Base-by-base conservation (phyloP, 2,888 invertebrate genomes). In the Carabus problematicus region DNA sequence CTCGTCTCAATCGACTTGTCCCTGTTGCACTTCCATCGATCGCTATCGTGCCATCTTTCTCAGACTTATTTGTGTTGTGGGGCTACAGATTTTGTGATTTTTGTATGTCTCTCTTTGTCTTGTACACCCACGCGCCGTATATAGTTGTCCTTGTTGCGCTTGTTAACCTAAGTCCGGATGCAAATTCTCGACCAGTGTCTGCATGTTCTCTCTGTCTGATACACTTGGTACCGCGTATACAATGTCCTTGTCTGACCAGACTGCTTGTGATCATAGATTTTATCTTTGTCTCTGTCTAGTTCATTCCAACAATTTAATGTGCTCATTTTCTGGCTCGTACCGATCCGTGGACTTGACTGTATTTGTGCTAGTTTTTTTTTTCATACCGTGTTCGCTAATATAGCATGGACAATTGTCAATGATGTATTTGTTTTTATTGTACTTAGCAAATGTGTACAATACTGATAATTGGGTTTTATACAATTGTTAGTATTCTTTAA, bases 71-170 rank as follows among this genome's bases (percentile, higher is more conserved):
- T 60, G 61, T 61, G 54, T 62, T 9, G 60, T 60, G 45, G 18
- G 45, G 60, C 64, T 64, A 64, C 64, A 66, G 59, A 66, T 66
- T 66, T 66, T 66, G 66, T 52, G 60, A 67, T 67, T 60, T 67
- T 67, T 67, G 42, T 60, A 40, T 66, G 40, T 66, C 54, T 42
- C 58, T 67, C 67, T 60, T 54, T 54, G 67, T 60, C 67, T 43
- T 12, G n/a, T 16, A 52, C 67, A 40, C 67, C 67, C 60, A 67
- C 60, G 60, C 67, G 39, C 42, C 11, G n/a, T n/a, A 49, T 41
- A 14, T n/a, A 6, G 6, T 52, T 41, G n/a, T 60, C 60, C 41
- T 43, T 63, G 11, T 63, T 42, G 41, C 54, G 52, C 63, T 54
- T 64, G 43, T 42, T 43, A 47, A 45, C 45, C 45, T 29, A 64